A percentile compares a stretch with the other conserved stretches of the same genome.
These are phyloP conservation scores for Ennomos fuscantarius DNA, from an alignment of 2,888 invertebrate species.

Conservation along the genomic window DNA sequence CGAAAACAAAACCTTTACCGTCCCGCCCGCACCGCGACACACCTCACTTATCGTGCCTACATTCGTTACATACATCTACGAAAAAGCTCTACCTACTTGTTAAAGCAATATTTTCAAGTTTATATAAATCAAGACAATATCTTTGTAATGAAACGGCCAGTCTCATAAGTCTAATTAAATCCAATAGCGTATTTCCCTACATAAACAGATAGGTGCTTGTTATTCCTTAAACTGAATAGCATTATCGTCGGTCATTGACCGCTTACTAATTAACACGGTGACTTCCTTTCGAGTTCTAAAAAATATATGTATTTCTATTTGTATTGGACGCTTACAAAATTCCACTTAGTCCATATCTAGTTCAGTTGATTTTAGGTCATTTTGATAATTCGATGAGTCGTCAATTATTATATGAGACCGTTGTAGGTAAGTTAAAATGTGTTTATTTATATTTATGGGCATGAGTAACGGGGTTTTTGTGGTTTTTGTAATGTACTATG, in stretches of 20 bases:
- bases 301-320: slow-evolving; percentile 54
- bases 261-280: slow-evolving; percentile 72
- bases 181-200: slow-evolving; percentile 4
- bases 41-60: slow-evolving; percentile 40
- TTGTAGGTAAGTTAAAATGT: slow-evolving; percentile 8
- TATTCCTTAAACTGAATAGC: slow-evolving; percentile 53
- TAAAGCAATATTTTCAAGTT: too few species aligned
- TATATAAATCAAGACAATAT: too few species aligned
- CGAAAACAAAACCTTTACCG: slow-evolving; percentile 80
- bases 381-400: slow-evolving; percentile 51
- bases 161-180: background rate
- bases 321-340: slow-evolving; percentile 50
- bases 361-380: slow-evolving; percentile 56
- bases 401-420: slow-evolving; percentile 18
- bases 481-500: slow-evolving; percentile 13
- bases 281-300: slow-evolving; percentile 68
- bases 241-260: slow-evolving; percentile 63
- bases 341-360: slow-evolving; percentile 49
- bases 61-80: slow-evolving; percentile 26
- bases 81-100: slow-evolving; percentile 4
- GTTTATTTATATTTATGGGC: slow-evolving; percentile 8
- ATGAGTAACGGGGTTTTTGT: slow-evolving; percentile 22
- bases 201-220: slow-evolving; percentile 7
- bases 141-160: too few species aligned
- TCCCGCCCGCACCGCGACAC: slow-evolving; percentile 50